These are phyloP conservation scores for Prochilodus magdalenae DNA, from an alignment of 2,113 vertebrate species.

Conservation along the genomic window DNA sequence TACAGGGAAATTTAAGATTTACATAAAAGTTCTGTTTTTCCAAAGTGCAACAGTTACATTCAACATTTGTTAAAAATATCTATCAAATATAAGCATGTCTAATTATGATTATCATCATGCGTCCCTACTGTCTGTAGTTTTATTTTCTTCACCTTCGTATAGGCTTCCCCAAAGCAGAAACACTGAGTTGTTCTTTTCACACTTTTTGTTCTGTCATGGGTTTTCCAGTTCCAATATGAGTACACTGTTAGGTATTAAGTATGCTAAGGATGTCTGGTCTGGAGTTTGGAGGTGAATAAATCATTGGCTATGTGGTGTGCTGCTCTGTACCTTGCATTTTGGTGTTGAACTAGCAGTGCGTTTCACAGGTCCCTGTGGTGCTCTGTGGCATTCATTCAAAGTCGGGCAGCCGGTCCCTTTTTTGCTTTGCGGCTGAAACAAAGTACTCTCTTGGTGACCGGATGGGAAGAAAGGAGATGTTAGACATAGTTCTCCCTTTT, in stretches of 20 bases:
- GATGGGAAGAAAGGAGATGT: slow-evolving; percentile 48
- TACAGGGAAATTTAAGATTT: too few species aligned
- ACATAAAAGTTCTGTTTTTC: too few species aligned
- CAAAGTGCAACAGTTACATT: too few species aligned
- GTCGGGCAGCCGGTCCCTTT: slow-evolving; percentile 30
- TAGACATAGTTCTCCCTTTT: slow-evolving; percentile 55
- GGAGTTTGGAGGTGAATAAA: slow-evolving; percentile 24
- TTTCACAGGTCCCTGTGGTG: slow-evolving; percentile 37
- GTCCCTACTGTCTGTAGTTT: too few species aligned
- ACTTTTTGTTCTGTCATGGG: neutral
- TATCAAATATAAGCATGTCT: too few species aligned
- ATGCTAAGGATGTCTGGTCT: neutral
- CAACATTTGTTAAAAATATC: too few species aligned
- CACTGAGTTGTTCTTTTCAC: neutral
- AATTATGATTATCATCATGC: too few species aligned
- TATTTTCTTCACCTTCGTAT: too few species aligned
- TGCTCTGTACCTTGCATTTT: slow-evolving; percentile 16
- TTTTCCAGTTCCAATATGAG: neutral
- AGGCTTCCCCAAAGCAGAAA: neutral
- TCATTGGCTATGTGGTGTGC: slow-evolving; percentile 5
- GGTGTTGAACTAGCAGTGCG: slow-evolving; percentile 18
- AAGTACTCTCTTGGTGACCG: slow-evolving; percentile 55
- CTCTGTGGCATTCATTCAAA: slow-evolving; percentile 46
- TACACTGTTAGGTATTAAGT: neutral
- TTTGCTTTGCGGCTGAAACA: slow-evolving; percentile 41